Percentiles rank a stretch among this genome's conserved stretches.
Evolutionary conservation across 2,113 vertebrate genomes (phyloP).

Genomic region (Cinclus mexicanus): DNA sequence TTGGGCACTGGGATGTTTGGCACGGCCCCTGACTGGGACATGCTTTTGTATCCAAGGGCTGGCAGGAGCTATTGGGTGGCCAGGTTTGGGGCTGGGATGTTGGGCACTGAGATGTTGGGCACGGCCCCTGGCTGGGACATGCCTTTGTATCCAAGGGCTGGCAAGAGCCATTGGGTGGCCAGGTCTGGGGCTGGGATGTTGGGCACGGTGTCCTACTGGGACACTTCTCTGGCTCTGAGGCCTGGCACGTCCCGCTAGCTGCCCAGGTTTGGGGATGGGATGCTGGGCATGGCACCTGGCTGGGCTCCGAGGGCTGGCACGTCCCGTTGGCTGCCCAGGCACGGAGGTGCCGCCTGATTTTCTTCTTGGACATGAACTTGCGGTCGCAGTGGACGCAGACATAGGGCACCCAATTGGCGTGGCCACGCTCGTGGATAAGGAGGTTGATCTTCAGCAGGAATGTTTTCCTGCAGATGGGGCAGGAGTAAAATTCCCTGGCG

Average conservation of each 20-base stretch:
- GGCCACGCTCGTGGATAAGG: conserved; percentile 13
- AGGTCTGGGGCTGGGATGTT: not conserved
- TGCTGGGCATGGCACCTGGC: not conserved
- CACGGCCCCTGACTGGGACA: not conserved
- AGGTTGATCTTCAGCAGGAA: conserved; percentile 56
- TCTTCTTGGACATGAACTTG: conserved; percentile 27
- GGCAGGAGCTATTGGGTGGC: accelerated
- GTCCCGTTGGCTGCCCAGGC: not conserved
- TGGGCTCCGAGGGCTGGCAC: not conserved
- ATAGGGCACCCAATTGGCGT: not conserved
- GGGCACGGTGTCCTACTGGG: not conserved
- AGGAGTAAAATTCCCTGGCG: not conserved
- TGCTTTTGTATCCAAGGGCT: accelerated
- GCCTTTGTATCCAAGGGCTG: accelerated
- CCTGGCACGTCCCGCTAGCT: not conserved
- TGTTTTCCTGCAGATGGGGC: not conserved
- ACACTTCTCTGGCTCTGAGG: not conserved
- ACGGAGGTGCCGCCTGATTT: not conserved
- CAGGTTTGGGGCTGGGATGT: not conserved
- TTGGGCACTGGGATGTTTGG: not conserved
- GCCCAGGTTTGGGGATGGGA: not conserved
- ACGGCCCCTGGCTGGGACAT: not conserved
- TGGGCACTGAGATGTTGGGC: not conserved
- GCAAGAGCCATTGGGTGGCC: accelerated
- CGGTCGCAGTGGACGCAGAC: not conserved